Evolutionary conservation across 2,888 invertebrate genomes (phyloP).

Genomic region (Lymantria monacha): DNA sequence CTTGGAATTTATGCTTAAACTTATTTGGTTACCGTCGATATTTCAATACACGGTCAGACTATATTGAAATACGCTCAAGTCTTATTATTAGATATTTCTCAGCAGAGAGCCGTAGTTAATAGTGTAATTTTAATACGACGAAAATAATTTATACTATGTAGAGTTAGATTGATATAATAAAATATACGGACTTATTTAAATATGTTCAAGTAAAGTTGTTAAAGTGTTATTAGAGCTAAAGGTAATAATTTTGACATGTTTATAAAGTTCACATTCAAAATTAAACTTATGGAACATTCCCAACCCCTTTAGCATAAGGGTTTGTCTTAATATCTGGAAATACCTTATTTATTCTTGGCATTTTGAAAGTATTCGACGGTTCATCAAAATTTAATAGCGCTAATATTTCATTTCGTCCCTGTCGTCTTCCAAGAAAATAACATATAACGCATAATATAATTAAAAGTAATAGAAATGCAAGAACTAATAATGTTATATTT

Average conservation of each 20-base stretch:
- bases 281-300: constrained; percentile 3
- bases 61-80: no score
- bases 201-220: no score
- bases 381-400: constrained; percentile 17
- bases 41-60: no score
- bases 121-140: no score
- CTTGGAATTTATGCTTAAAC: no score
- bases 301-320: constrained; percentile 18
- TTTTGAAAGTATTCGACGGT: constrained; percentile 11
- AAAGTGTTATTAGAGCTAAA: no score
- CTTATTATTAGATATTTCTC: no score
- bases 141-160: no score
- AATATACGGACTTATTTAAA: no score
- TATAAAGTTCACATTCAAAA: not conserved
- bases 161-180: no score
- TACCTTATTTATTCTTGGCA: constrained; percentile 28
- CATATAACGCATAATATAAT: constrained; percentile 20
- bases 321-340: constrained; percentile 22
- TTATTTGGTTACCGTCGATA: no score
- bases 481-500: constrained; percentile 26
- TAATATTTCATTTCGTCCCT: constrained; percentile 5
- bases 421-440: constrained; percentile 28
- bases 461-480: constrained; percentile 23
- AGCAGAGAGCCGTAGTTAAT: no score
- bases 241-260: not conserved